Base-by-base conservation (phyloP, 1,140 invertebrate species). In the Trichonephila clavipes region DNA sequence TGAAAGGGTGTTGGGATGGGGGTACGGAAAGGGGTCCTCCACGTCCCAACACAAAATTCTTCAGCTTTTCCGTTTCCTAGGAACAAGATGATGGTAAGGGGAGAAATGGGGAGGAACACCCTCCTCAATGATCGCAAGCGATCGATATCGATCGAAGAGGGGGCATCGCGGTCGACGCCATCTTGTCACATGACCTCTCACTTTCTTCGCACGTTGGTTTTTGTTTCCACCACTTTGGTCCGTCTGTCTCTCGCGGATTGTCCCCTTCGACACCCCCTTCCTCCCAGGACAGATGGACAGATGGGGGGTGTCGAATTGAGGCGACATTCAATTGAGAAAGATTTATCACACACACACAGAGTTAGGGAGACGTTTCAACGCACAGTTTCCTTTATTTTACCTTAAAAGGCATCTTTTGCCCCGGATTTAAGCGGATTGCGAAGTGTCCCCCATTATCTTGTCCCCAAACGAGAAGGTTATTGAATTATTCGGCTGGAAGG, bases 141-240 rank as follows among this genome's bases (percentile, higher is more conserved):
- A 92, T 92, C 91, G 91, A 86, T 86, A 92, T 87, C 91, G 91
- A 92, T 92, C 91, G 40, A 51, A 72, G 59, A 59, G 81, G 91
- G 91, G 83, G 83, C 82, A 87, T 77, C 64, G 90, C 83, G 91
- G 91, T 87, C 82, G 91, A 87, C 91, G 91, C 91, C 91, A 92
- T 92, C 91, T 92, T 92, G 91, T 92, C 91, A 86, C 83, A n/a
- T 87, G 82, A 86, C 91, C 91, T 87, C 91, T 92, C 81, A 92
- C 91, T 92, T 86, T 92, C 91, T 92, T 72, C 64, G 59, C 40
- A 28, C 62, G 28, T 24, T 24, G 69, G 34, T 92, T 85, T 92
- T 92, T 72, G 82, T 87, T 58, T 85, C 51, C 72, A 77, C 72
- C 72, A 40, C 72, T 77, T 77, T 77, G 72, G 72, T 77, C 72